Base-by-base conservation (phyloP, 1,140 invertebrate genomes). In the Leptestheria dahalacensis region DNA sequence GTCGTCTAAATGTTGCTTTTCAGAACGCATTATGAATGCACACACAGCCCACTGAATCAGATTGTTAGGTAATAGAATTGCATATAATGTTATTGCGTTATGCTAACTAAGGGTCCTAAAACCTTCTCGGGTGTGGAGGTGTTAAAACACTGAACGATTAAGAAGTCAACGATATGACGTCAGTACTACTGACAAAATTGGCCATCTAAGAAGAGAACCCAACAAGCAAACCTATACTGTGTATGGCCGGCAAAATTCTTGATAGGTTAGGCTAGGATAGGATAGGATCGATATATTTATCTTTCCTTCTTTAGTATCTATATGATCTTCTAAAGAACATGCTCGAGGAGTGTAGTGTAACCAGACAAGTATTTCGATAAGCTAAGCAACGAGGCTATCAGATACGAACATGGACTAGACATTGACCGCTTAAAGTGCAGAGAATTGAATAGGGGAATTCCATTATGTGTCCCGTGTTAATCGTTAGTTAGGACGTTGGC, bases 271-370 rank as follows among this genome's bases (percentile, higher is more conserved):
- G 10, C 12, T 15, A 20, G 20, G 2, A 60, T 25, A 28, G 11
- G 23, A 21, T 11, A 60, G 12, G 15, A 21, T 58, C 2, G 28
- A 0, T 9, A 20, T 12, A 49, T 24, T 18, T 62, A 41, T 41
- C 15, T 20, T 61, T 48, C 41, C 59, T 63, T 61, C 72, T 67
- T 82, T 82, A 91, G 88, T 90, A 91, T 68, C 73, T 97, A 24
- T 96, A 96, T 69, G 92, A 96, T 71, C 76, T 95, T 21, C 73
- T 96, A 47, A 89, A 96, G 86, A 93, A 94, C 67, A 78, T 89
- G 60, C 75, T 97, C 54, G 91, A 95, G 70, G 91, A 96, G 68
- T 89, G 93, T 67, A 91, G 91, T 26, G 78, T 97, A 59, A 84
- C 83, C n/a, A 60, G 91, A 93, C 69, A 87, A 92, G 63, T 95